Evolutionary conservation across 2,797 vertebrate genomes (phyloP).

Genomic region (Sylvia borin): DNA sequence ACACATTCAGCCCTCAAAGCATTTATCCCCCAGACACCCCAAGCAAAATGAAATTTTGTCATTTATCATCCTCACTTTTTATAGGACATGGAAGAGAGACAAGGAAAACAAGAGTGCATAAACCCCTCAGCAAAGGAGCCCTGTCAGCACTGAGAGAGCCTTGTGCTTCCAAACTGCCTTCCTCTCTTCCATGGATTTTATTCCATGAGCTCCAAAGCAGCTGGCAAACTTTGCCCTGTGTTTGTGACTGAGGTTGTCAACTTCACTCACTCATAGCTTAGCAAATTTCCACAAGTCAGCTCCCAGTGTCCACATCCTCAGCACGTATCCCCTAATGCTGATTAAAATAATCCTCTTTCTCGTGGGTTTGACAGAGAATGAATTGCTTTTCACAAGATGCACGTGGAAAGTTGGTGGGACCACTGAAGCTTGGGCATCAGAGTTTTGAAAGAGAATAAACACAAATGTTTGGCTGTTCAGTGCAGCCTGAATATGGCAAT

Average conservation of each 20-base stretch:
- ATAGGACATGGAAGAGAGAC: rapidly evolving
- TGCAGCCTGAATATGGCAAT: background rate
- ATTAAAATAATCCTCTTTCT: background rate
- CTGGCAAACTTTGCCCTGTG: rapidly evolving
- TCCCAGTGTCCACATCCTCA: rapidly evolving
- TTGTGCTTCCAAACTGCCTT: background rate
- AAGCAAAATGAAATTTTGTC: background rate
- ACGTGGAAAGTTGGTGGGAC: rapidly evolving
- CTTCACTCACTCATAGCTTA: rapidly evolving
- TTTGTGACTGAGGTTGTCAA: background rate
- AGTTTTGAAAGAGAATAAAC: rapidly evolving
- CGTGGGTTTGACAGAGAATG: background rate
- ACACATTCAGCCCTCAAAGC: background rate
- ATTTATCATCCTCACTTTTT: background rate
- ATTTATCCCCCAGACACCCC: background rate
- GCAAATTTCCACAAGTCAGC: background rate
- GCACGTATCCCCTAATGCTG: background rate
- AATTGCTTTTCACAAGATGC: background rate
- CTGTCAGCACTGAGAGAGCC: background rate
- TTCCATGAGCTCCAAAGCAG: background rate
- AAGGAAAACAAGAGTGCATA: background rate
- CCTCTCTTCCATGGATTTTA: rapidly evolving
- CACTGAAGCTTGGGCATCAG: background rate
- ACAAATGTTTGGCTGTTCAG: rapidly evolving
- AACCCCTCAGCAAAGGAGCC: background rate